Evolutionary conservation across 2,888 invertebrate species (phyloP).

Genomic region (Xylota segnis): DNA sequence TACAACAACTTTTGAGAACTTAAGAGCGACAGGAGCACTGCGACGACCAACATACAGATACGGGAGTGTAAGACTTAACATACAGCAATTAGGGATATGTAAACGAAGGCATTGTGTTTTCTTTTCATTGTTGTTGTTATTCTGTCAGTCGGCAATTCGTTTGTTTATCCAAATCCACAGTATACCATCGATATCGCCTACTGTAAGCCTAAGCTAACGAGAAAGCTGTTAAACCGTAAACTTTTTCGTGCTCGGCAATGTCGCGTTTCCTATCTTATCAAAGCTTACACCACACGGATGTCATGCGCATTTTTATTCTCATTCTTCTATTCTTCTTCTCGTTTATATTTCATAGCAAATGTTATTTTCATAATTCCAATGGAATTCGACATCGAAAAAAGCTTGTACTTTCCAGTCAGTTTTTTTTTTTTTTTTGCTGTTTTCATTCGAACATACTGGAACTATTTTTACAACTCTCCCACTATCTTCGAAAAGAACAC

Average conservation of each 20-base stretch:
- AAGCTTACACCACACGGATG: conserved; percentile 60
- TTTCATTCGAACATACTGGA: conserved; percentile 67
- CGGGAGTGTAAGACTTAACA: conserved; percentile 60
- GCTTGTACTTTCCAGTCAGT: conserved; percentile 68
- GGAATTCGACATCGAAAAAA: conserved; percentile 67
- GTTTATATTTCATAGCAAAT: conserved; percentile 17
- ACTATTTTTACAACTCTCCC: conserved; percentile 52
- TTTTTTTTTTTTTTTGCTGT: no score
- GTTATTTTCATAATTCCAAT: conserved; percentile 55
- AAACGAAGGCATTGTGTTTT: conserved; percentile 53
- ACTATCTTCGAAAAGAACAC: conserved; percentile 45
- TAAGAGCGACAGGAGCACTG: conserved; percentile 47
- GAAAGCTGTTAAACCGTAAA: conserved; percentile 74
- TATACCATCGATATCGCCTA: conserved; percentile 1
- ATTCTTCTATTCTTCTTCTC: conserved; percentile 1
- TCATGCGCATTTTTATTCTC: conserved; percentile 64
- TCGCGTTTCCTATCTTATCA: conserved; percentile 60
- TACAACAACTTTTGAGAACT: conserved; percentile 31
- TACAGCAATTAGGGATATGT: conserved; percentile 66
- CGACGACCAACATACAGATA: conserved; percentile 30
- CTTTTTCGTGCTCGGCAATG: conserved; percentile 52
- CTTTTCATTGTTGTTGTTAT: conserved; percentile 20
- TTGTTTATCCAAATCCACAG: conserved; percentile 40
- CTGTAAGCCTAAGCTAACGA: conserved; percentile 69
- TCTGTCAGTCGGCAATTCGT: conserved; percentile 31